A percentile compares a stretch with the other conserved stretches of the same genome.
These are phyloP conservation scores for Eueides isabella DNA, from an alignment of 1,140 invertebrate species.

Conservation along the genomic window DNA sequence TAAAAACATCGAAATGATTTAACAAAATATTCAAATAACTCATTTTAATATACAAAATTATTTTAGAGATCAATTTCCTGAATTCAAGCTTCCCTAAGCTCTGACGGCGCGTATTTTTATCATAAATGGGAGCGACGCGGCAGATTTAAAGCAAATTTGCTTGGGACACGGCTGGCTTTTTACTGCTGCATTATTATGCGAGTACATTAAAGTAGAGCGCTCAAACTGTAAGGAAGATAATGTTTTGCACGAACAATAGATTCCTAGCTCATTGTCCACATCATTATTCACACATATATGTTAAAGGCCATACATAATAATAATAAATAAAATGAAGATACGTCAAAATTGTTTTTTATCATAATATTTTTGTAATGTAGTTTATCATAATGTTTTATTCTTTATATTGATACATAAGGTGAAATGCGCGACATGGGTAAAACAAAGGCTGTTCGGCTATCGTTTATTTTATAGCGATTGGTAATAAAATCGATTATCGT, in stretches of 20 bases:
- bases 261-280: constrained; percentile 21
- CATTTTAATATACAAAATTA: constrained; percentile 13
- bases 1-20: not conserved
- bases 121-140: constrained; percentile 34
- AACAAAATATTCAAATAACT: not conserved
- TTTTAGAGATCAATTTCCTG: constrained; percentile 20
- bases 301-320: not conserved
- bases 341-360: no score
- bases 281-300: constrained; percentile 10
- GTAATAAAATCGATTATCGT: constrained; percentile 77
- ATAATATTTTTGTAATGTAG: no score
- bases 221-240: constrained; percentile 36
- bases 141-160: constrained; percentile 46
- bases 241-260: constrained; percentile 35
- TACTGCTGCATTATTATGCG: constrained; percentile 44
- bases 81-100: constrained; percentile 22
- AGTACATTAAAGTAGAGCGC: constrained; percentile 39
- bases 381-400: no score
- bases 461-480: constrained; percentile 71
- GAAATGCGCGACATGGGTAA: constrained; percentile 48
- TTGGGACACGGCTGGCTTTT: constrained; percentile 42
- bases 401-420: constrained; percentile 57
- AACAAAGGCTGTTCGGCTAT: constrained; percentile 57
- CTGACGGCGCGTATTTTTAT: constrained; percentile 35
- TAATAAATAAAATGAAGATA: not conserved